phyloP scores from a whole-genome alignment of 2,797 vertebrate species.

The Craterocephalus amniculus region DNA sequence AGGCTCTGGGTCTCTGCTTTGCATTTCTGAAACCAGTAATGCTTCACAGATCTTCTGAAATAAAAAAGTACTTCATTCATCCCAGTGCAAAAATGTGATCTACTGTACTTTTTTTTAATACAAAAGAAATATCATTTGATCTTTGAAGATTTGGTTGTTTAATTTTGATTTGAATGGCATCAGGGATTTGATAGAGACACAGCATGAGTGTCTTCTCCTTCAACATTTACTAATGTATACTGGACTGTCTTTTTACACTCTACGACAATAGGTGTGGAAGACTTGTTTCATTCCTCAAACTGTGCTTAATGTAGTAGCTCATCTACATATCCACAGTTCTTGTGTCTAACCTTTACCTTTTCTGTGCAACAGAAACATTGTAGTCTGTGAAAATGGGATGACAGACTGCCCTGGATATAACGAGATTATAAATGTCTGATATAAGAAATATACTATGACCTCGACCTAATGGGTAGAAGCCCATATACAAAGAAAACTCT shows the following conservation, averaged over 20 bases:
- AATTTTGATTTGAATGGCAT: neutral
- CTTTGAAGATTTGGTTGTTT: too few species aligned
- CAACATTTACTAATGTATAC: neutral
- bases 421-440: neutral
- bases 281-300: neutral
- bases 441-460: neutral
- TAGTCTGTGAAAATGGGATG: neutral
- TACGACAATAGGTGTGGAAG: neutral
- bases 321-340: neutral
- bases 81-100: too few species aligned
- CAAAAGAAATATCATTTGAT: too few species aligned
- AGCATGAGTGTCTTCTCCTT: neutral
- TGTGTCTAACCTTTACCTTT: neutral
- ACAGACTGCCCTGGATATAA: neutral
- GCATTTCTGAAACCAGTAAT: neutral
- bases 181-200: too few species aligned
- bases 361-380: neutral
- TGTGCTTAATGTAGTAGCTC: neutral
- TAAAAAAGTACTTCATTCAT: neutral
- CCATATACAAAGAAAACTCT: neutral
- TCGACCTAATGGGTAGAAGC: neutral
- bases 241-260: neutral
- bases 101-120: too few species aligned
- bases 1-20: too few species aligned
- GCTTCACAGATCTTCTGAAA: neutral